Evolutionary conservation across 2,797 vertebrate genomes (phyloP), one percentile per base, ranked within the genome.

Genomic region (Oreochromis mossambicus): DNA sequence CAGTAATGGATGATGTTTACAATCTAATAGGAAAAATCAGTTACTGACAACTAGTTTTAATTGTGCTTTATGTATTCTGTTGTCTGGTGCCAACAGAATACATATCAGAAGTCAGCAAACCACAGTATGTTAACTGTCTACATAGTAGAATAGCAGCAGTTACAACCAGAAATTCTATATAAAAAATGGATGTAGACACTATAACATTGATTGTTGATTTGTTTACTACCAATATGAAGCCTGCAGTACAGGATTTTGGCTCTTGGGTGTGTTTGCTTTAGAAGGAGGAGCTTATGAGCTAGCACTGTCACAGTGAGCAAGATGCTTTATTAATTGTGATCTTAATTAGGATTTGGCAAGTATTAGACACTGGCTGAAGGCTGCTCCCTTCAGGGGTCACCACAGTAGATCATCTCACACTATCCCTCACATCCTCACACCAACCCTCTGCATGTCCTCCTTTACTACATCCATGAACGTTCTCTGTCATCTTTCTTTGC

Each of bases 361-460:
- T 70, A 21, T 10, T 15, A 0, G n/a, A 68, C 63, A 68, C 63
- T 26, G 26, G 26, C 26, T 26, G 26, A 26, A 26, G 6, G 58
- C 0, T 0, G 12, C 36, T 41, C 0, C 63, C 63, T 43, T 68
- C 6, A 4, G 36, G 5, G 36, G 41, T 24, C 1, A 3, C 36
- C 12, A 68, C 63, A 41, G 63, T 43, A 41, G 63, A 70, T 41
- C 21, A 10, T 70, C 8, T 70, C 13, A 70, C 66, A 24, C 63
- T 17, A 17, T 26, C 38, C 36, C 63, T 24, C 24, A 14, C n/a
- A 68, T 0, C 63, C 66, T 70, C 38, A 26, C 8, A 9, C 21
- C 8, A 70, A 70, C 38, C 5, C 38, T 70, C 1, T 48, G 15
- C 46, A 48, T 14, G 43, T 15, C 61, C 36, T 68, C 12, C 63